Evolutionary conservation across 2,113 vertebrate genomes (phyloP).

Genomic region (Plecturocebus donacophilus): DNA sequence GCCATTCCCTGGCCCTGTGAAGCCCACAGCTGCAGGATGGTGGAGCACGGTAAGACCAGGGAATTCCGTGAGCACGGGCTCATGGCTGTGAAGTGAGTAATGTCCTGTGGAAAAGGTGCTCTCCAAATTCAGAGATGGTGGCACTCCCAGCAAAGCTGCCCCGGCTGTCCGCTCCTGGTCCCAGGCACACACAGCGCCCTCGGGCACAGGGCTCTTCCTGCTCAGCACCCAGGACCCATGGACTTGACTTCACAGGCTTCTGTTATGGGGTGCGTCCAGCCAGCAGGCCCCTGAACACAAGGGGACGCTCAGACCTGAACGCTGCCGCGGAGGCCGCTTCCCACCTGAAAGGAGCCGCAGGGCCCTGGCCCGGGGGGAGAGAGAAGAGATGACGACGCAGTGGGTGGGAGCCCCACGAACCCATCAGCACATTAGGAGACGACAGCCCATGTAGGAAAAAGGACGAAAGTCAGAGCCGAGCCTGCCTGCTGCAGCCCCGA

Average conservation of each 20-base stretch:
- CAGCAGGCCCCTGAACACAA: too few relatives aligned
- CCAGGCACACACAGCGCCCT: accelerated
- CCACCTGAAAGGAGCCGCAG: neutral
- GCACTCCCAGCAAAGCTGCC: accelerated
- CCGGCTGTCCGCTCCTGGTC: neutral
- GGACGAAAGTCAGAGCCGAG: accelerated
- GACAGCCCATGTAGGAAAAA: accelerated
- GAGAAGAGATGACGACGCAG: neutral
- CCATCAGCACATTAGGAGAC: neutral
- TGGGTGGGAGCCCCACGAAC: neutral
- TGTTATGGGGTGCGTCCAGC: accelerated
- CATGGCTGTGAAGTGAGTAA: accelerated
- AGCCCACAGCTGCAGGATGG: neutral
- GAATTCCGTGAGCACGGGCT: accelerated
- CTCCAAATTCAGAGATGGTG: neutral
- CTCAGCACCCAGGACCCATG: accelerated
- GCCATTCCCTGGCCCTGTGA: neutral
- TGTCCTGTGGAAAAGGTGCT: neutral
- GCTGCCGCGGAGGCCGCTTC: neutral
- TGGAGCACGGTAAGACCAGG: accelerated
- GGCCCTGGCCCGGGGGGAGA: neutral
- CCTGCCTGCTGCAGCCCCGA: accelerated
- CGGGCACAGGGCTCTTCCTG: neutral
- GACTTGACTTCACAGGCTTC: accelerated
- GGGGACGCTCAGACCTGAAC: accelerated